phyloP scores from a whole-genome alignment of 92 coral and sea anemone species.

The Zoanthus solanderi region DNA sequence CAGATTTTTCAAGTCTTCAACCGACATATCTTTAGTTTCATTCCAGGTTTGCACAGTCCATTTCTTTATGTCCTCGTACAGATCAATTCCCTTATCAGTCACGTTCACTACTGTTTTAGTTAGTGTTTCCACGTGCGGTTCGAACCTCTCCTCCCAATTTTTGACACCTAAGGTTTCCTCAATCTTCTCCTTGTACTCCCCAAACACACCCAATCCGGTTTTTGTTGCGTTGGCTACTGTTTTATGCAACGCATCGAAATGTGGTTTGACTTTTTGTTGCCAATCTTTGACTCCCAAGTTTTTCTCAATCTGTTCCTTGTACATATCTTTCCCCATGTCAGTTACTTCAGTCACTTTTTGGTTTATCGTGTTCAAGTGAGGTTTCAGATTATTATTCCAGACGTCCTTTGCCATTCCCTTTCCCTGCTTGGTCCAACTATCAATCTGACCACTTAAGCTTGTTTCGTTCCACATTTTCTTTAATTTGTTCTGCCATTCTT shows the following conservation, averaged over 20 bases:
- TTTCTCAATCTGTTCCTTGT: background rate
- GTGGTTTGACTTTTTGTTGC: background rate
- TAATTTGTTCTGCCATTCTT: background rate
- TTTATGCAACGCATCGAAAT: background rate
- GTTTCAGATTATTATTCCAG: background rate
- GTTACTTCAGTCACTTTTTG: background rate
- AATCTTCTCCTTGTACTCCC: background rate
- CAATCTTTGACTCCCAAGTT: background rate
- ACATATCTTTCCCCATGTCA: background rate
- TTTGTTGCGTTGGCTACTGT: too few relatives aligned
- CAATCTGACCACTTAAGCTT: background rate
- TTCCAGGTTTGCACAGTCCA: background rate
- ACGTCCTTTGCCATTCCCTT: background rate
- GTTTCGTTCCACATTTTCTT: too few relatives aligned
- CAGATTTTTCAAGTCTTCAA: slow-evolving; percentile 1
- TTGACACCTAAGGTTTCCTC: background rate
- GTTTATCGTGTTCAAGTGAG: background rate
- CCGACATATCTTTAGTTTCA: background rate
- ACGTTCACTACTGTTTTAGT: background rate
- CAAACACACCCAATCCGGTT: background rate
- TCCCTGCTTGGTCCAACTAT: background rate
- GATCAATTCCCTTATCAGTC: background rate
- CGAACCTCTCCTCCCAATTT: background rate
- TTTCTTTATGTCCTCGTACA: background rate
- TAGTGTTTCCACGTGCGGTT: background rate